These are phyloP conservation scores for Corticium candelabrum DNA, from an alignment of 37 sponge, comb jelly and placozoan genomes.

Conservation along the genomic window DNA sequence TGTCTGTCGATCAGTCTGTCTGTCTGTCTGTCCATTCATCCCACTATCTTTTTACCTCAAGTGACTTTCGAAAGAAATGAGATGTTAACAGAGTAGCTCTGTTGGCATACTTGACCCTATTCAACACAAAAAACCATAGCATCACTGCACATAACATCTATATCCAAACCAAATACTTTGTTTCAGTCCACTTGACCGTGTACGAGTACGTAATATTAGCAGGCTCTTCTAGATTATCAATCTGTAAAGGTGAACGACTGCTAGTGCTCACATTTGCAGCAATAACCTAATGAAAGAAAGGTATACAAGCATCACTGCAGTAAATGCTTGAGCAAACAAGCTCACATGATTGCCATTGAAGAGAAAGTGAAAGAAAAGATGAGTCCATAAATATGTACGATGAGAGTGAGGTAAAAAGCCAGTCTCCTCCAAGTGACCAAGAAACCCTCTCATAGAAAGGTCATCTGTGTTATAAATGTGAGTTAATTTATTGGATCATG, in stretches of 20 bases:
- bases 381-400: constrained; percentile 64
- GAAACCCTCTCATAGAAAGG: constrained; percentile 75
- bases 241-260: constrained; percentile 40
- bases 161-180: constrained; percentile 34
- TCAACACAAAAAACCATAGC: not conserved
- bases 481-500: not conserved
- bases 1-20: too few relatives aligned
- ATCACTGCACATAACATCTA: too few relatives aligned
- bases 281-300: constrained; percentile 31
- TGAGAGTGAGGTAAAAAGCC: constrained; percentile 72
- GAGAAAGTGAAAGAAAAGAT: constrained; percentile 66
- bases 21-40: too few relatives aligned
- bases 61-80: constrained; percentile 38
- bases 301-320: too few relatives aligned
- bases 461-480: constrained; percentile 52
- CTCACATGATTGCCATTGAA: constrained; percentile 70
- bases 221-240: constrained; percentile 51
- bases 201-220: constrained; percentile 65
- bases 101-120: not conserved
- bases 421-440: constrained; percentile 83
- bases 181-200: constrained; percentile 54
- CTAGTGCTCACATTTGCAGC: constrained; percentile 67
- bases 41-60: constrained; percentile 33
- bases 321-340: too few relatives aligned
- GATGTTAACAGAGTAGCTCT: not conserved